Evolutionary conservation across 2,888 invertebrate genomes (phyloP).

Genomic region (Bibio marci): DNA sequence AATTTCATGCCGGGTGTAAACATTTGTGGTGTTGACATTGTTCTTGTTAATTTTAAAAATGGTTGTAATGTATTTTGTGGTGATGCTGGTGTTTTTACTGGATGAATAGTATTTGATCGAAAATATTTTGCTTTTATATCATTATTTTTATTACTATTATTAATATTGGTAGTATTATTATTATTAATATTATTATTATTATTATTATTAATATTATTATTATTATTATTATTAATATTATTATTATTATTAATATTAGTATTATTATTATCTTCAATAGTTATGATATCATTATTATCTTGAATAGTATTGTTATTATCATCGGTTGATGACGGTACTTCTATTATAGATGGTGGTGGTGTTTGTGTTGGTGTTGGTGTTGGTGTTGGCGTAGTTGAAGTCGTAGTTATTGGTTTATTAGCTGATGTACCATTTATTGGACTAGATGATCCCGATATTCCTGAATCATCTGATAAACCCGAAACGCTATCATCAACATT

Average conservation of each 20-base stretch:
- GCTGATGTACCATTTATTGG: slow-evolving; percentile 19
- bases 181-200: no score
- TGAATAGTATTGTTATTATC: no score
- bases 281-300: no score
- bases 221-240: no score
- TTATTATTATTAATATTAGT: no score
- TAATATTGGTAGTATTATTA: no score
- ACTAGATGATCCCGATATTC: slow-evolving; percentile 27
- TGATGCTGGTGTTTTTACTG: slow-evolving; percentile 4
- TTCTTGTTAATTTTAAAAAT: slow-evolving; percentile 16
- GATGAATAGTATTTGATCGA: slow-evolving; percentile 7
- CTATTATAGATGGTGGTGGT: slow-evolving; percentile 22
- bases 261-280: no score
- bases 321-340: slow-evolving; percentile 14
- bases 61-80: slow-evolving; percentile 5
- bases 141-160: slow-evolving; percentile 11
- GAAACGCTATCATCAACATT: slow-evolving; percentile 12
- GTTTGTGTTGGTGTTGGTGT: slow-evolving; percentile 26
- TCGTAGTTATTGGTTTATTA: slow-evolving; percentile 17
- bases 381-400: slow-evolving; percentile 15
- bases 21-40: slow-evolving; percentile 23
- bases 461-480: slow-evolving; percentile 26
- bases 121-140: slow-evolving; percentile 8
- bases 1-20: slow-evolving; percentile 31
- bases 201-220: no score